These are phyloP conservation scores for Homalodisca vitripennis DNA, from an alignment of 1,140 invertebrate species.

Conservation along the genomic window DNA sequence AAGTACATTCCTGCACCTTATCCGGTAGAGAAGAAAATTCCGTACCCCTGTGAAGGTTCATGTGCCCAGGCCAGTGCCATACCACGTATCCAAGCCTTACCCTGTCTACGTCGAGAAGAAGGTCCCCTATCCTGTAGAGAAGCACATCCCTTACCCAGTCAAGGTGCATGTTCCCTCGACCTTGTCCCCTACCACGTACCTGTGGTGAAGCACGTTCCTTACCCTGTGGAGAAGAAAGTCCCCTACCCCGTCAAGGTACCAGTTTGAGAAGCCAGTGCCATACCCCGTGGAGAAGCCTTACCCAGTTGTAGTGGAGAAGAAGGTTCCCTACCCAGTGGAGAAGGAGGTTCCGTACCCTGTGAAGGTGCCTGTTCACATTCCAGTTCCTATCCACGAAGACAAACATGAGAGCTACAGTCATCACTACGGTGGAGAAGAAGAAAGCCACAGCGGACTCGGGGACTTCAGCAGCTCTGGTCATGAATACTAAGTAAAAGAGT, in stretches of 20 bases:
- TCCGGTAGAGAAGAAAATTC: conserved; percentile 65
- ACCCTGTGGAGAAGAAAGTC: conserved; percentile 43
- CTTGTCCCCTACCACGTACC: conserved; percentile 32
- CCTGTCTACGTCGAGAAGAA: conserved; percentile 41
- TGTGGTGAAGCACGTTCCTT: conserved; percentile 21
- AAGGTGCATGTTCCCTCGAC: conserved; percentile 60
- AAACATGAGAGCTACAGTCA: neutral
- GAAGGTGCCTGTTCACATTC: conserved; percentile 14
- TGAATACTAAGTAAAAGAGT: too few relatives aligned
- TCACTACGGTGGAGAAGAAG: conserved; percentile 3
- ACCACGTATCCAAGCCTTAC: conserved; percentile 45
- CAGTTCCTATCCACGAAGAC: conserved; percentile 2
- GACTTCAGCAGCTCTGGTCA: too few relatives aligned
- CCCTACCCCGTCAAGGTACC: conserved; percentile 59
- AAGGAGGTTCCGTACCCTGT: conserved; percentile 26
- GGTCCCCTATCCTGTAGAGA: conserved; percentile 45
- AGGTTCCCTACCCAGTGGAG: conserved; percentile 26
- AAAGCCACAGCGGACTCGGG: neutral
- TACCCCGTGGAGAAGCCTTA: conserved; percentile 23
- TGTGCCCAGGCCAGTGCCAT: conserved; percentile 54
- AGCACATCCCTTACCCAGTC: conserved; percentile 47
- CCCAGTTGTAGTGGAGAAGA: conserved; percentile 13
- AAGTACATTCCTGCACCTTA: conserved; percentile 56
- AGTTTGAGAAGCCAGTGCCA: conserved; percentile 34
- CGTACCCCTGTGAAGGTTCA: conserved; percentile 65